A percentile compares a stretch with the other conserved stretches of the same genome.
These are phyloP conservation scores for Dicaeum eximium DNA, from an alignment of 2,113 vertebrate species.

Conservation along the genomic window DNA sequence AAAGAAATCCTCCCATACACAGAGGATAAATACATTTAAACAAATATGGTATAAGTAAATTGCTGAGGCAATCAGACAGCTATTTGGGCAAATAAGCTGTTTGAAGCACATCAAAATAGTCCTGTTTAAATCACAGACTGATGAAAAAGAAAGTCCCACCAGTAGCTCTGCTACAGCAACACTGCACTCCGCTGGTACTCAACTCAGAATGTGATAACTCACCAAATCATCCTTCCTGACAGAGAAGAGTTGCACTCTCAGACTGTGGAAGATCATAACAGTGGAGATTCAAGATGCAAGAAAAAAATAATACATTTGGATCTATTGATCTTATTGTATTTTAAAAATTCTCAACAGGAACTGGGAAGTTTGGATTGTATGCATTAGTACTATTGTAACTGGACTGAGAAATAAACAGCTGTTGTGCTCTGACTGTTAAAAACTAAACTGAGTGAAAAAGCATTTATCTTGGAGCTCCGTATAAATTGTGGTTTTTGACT, in stretches of 20 bases:
- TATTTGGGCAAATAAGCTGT: background rate
- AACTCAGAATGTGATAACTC: background rate
- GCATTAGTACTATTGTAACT: background rate
- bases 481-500: background rate
- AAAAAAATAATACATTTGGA: background rate
- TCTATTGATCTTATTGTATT: background rate
- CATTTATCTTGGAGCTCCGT: background rate
- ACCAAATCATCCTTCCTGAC: background rate
- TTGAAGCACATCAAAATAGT: background rate
- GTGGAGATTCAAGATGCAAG: background rate
- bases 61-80: background rate
- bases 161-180: background rate
- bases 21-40: background rate
- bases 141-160: background rate
- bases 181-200: rapidly evolving
- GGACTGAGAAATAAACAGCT: background rate
- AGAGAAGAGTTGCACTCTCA: background rate
- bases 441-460: background rate
- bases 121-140: background rate
- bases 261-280: background rate
- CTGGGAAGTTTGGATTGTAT: background rate
- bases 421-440: background rate
- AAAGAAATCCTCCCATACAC: background rate
- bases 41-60: background rate
- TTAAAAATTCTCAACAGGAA: background rate